phyloP scores from a whole-genome alignment of 2,888 invertebrate species.

The Folsomia manolachei region DNA sequence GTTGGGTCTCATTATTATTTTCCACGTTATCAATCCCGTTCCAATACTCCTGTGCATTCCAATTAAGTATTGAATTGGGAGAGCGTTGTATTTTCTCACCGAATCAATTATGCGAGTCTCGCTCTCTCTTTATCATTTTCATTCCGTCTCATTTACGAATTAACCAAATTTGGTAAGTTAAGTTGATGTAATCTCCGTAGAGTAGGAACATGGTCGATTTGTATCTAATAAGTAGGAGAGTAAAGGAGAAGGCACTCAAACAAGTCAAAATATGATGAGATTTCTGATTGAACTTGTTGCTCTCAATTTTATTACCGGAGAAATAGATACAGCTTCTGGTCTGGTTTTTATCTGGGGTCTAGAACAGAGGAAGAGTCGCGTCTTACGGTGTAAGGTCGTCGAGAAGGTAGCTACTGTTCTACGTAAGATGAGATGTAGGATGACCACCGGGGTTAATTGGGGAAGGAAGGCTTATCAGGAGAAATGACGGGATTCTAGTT shows the following conservation, averaged over 20 bases:
- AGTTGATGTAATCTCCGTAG: neutral
- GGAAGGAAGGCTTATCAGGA: no score
- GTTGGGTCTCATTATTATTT: no score
- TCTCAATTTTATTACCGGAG: constrained; percentile 11
- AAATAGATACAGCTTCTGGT: constrained; percentile 2
- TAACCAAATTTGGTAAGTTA: neutral
- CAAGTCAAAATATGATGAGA: neutral
- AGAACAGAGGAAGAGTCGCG: no score
- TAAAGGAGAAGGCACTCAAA: neutral
- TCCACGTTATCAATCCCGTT: no score
- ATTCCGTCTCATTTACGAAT: neutral
- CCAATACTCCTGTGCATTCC: neutral
- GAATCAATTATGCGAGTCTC: neutral
- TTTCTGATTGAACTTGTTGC: neutral
- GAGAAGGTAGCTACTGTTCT: no score
- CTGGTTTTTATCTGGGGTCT: constrained; percentile 16
- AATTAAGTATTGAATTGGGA: neutral
- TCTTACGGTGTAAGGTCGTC: no score
- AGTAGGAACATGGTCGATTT: no score
- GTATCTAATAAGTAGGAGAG: no score
- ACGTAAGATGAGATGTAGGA: no score
- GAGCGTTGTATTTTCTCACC: neutral
- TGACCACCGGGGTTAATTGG: no score
- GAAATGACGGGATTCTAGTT: no score
- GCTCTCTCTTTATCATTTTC: neutral